Evolutionary conservation across 2,113 vertebrate genomes (phyloP), one percentile per base, ranked within the genome.

Genomic region (Corythornis vintsioides): DNA sequence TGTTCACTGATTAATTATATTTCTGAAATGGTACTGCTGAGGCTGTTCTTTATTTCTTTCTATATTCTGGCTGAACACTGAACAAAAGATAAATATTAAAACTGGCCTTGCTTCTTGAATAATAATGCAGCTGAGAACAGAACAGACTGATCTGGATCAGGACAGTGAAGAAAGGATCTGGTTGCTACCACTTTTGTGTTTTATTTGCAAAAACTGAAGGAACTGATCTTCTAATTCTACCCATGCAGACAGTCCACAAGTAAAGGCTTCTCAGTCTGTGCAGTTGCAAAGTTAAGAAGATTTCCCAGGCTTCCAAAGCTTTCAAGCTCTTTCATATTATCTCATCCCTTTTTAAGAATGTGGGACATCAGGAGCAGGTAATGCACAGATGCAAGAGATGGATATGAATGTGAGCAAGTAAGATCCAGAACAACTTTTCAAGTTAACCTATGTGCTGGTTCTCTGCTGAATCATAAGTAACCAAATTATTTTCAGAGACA

Each of bases 1-100:
- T 94, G 86, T 33, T 25, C 67, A 90, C n/a, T 65, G 83, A 95
- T 61, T 78, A 86, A 86, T 47, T 21, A 12, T 38, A 90, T 61
- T 94, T 81, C 47, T 80, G 59, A 82, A 59, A 19, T 50, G 48
- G 94, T 93, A 93, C 29, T 78, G 70, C 45, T 57, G 38, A 78
- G 35, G 35, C 33, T 72, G 74, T 75, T 80, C 73, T 59, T 33
- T 50, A 40, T 61, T 55, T 13, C 12, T 65, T 88, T 40, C 45
- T 66, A 33, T 16, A 56, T 29, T 59, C 15, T 84, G 57, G 18
- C 10, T 88, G 90, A 92, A 82, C 90, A 86, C 50, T 66, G 93
- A 92, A 72, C 17, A 81, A 80, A 88, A 78, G 56, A 90, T 67
- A 92, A 88, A 90, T 77, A 89, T 91, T 64, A 93, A 81, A 90